Percentiles rank a stretch among this genome's conserved stretches.
Evolutionary conservation across 2,888 invertebrate species (phyloP).

Genomic region (Mongoloraphidia duomilia): DNA sequence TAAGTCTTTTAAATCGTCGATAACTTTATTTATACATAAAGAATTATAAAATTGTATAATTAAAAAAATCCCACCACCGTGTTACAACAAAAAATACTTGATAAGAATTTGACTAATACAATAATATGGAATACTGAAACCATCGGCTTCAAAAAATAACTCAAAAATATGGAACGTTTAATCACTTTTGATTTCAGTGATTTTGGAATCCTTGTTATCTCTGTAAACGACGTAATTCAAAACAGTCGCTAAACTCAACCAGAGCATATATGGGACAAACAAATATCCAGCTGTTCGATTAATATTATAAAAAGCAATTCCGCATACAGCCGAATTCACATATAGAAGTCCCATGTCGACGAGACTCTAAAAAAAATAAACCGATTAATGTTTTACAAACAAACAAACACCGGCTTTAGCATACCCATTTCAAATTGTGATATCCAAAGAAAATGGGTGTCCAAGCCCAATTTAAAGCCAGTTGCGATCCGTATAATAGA

Average conservation of each 20-base stretch:
- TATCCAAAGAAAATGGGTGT: conserved; percentile 69
- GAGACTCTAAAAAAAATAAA: conserved; percentile 37
- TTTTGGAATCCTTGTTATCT: conserved; percentile 34
- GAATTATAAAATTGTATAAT: conserved; percentile 1
- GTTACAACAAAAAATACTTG: neutral
- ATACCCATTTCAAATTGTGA: conserved; percentile 56
- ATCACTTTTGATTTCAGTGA: conserved; percentile 16
- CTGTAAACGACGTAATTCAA: conserved; percentile 53
- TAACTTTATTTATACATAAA: neutral
- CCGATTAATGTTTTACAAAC: neutral
- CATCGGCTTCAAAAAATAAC: no score
- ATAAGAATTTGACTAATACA: neutral
- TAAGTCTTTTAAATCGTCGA: no score
- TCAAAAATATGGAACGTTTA: neutral
- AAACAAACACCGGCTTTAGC: conserved; percentile 14
- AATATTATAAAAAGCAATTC: conserved; percentile 41
- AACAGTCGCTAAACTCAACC: conserved; percentile 53
- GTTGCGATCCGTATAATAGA: conserved; percentile 55
- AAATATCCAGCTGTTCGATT: conserved; percentile 50
- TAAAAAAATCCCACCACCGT: neutral
- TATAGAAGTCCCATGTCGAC: conserved; percentile 44
- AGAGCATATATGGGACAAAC: conserved; percentile 60
- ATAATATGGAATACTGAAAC: neutral
- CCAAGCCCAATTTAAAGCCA: conserved; percentile 76
- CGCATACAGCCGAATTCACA: conserved; percentile 40